Base-by-base conservation (phyloP, 2,797 vertebrate species). In the Pipistrellus kuhlii region DNA sequence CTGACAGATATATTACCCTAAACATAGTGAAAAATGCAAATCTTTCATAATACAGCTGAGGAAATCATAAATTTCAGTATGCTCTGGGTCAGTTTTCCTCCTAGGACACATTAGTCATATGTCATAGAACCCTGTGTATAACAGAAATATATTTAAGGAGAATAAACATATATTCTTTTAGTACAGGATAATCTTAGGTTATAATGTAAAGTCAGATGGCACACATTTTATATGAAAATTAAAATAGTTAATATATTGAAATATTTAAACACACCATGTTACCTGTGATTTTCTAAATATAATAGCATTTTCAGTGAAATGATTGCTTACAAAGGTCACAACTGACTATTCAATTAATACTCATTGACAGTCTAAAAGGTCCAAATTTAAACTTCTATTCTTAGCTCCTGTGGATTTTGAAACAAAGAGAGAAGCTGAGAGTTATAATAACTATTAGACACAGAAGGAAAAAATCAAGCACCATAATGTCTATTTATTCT, bases 11-110 rank as follows among this genome's bases (percentile, higher is more conserved):
- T 78, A 41, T 71, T 64, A 83, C 12, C 32, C 15, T 53, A 92
- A 64, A 20, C 15, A 76, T 1, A 59, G 2, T 85, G 30, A 80
- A 85, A 77, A 82, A 73, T 30, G 46, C 10, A 73, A 94, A 76
- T 71, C 8, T 9, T 72, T 59, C 41, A 77, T 59, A 23, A 57
- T 17, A 6, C 8, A 68, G 30, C 12, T 25, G 13, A 85, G 51
- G 68, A 81, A 92, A 78, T 71, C 18, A 21, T 9, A 87, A 30
- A 93, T 84, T 93, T 32, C 20, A 59, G 76, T 59, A 78, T 64
- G 48, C 2, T 21, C 6, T 38, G 27, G 32, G 44, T 0, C 44
- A 55, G 3, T 41, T 78, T 87, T 85, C 15, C 27, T 82, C 9
- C 14, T 57, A 73, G 41, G 59, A 81, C 18, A 85, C 27, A 77